A percentile compares a stretch with the other conserved stretches of the same genome.
Conservation (phyloP, 2,888 invertebrate genomes). For the Rambutsinella grinnellia region DNA sequence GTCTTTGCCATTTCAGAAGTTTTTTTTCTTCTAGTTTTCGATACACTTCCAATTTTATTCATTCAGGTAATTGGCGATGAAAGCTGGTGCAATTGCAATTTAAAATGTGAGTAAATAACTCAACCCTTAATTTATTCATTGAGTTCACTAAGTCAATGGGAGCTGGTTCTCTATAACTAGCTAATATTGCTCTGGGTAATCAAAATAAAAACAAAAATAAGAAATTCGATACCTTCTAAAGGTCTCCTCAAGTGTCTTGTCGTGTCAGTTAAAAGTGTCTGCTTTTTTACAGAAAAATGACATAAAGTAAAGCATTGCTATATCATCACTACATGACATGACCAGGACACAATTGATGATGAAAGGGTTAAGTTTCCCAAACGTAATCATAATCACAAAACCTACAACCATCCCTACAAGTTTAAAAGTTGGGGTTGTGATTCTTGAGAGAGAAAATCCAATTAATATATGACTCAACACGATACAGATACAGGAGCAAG, state of each 20-base stretch:
- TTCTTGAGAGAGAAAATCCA: neutral
- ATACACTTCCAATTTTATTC: slow-evolving; percentile 18
- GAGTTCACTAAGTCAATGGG: slow-evolving; percentile 45
- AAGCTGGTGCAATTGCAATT: neutral
- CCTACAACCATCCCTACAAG: slow-evolving; percentile 19
- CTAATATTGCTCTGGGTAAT: slow-evolving; percentile 14
- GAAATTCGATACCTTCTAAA: slow-evolving; percentile 24
- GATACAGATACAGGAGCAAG: neutral
- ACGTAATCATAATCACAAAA: neutral
- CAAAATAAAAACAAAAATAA: slow-evolving; percentile 8
- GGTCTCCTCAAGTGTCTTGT: neutral
- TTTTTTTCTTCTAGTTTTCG: neutral
- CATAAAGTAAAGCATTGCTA: too few species aligned
- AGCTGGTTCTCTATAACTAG: slow-evolving; percentile 2
- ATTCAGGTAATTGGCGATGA: slow-evolving; percentile 29
- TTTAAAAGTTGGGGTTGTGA: too few species aligned
- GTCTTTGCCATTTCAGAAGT: neutral
- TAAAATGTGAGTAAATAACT: neutral
- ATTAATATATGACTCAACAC: neutral
- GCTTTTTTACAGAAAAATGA: too few species aligned
- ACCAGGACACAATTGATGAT: slow-evolving; percentile 21
- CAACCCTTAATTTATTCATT: slow-evolving; percentile 47
- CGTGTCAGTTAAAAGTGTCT: too few species aligned
- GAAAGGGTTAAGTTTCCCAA: slow-evolving; percentile 20
- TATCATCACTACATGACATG: too few species aligned